phyloP scores from a whole-genome alignment of 2,797 vertebrate genomes.

The Anolis apletophallus region DNA sequence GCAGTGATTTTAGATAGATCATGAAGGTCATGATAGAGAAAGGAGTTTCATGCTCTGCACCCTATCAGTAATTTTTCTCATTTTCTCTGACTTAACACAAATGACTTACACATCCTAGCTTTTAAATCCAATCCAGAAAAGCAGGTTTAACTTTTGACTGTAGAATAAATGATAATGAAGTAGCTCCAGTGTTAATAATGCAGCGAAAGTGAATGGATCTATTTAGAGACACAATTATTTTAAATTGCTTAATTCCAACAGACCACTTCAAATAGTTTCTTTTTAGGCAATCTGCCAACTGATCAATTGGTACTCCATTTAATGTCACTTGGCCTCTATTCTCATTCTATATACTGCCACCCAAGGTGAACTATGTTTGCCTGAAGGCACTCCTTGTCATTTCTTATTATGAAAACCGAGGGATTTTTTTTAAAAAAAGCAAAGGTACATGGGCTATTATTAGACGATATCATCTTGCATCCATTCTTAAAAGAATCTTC shows the following conservation, averaged over 20 bases:
- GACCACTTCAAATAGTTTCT: constrained; percentile 24
- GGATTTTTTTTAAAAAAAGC: neutral
- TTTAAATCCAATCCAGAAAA: constrained; percentile 45
- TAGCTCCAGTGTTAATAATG: constrained; percentile 33
- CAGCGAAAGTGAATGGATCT: constrained; percentile 41
- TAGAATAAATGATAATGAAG: constrained; percentile 31
- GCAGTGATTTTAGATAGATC: neutral
- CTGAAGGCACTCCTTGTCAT: neutral
- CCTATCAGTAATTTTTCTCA: constrained; percentile 16
- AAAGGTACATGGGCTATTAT: neutral
- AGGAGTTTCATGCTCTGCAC: no score
- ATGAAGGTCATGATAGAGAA: neutral
- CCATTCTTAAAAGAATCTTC: neutral
- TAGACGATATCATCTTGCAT: constrained; percentile 7
- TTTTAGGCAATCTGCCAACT: constrained; percentile 46
- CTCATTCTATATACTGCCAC: constrained; percentile 23
- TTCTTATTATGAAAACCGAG: constrained; percentile 18
- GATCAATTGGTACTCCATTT: constrained; percentile 29
- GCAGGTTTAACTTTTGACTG: constrained; percentile 29
- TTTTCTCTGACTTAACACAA: constrained; percentile 15
- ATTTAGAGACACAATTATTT: constrained; percentile 48
- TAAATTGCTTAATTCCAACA: constrained; percentile 43
- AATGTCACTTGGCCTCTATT: constrained; percentile 37
- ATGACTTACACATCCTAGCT: constrained; percentile 21
- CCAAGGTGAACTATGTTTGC: constrained; percentile 22